Percentiles rank a stretch among this genome's conserved stretches.
Evolutionary conservation across 2,888 invertebrate species (phyloP).

Genomic region (Archips xylosteana): DNA sequence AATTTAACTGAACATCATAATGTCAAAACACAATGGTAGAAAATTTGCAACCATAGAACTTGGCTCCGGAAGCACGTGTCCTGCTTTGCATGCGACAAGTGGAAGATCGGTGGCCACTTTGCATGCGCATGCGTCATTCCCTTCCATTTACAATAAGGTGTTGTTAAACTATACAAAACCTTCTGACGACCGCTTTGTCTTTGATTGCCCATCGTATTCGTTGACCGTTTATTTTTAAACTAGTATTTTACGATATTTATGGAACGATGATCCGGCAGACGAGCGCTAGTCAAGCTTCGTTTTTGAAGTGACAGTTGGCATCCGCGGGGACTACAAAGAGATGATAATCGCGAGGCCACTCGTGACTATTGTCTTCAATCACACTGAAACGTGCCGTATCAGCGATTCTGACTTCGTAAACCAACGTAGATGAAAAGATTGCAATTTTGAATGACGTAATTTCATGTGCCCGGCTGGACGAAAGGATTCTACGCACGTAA

Average conservation of each 20-base stretch:
- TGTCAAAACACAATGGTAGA: slow-evolving; percentile 17
- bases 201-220: background rate
- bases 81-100: slow-evolving; percentile 64
- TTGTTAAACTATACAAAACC: slow-evolving; percentile 3
- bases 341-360: slow-evolving; percentile 56
- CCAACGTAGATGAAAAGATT: slow-evolving; percentile 38
- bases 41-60: slow-evolving; percentile 54
- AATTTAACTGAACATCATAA: background rate
- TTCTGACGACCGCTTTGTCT: background rate
- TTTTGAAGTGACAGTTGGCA: slow-evolving; percentile 45
- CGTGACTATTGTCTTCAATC: slow-evolving; percentile 61
- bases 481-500: slow-evolving; percentile 38
- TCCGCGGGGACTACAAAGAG: slow-evolving; percentile 63
- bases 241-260: slow-evolving; percentile 12
- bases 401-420: slow-evolving; percentile 54
- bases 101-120: slow-evolving; percentile 56
- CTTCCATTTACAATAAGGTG: slow-evolving; percentile 18
- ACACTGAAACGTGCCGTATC: slow-evolving; percentile 73
- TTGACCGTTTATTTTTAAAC: slow-evolving; percentile 18
- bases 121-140: slow-evolving; percentile 50
- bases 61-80: slow-evolving; percentile 64
- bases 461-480: slow-evolving; percentile 21
- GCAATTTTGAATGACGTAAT: slow-evolving; percentile 37
- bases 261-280: slow-evolving; percentile 22
- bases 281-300: slow-evolving; percentile 18